Evolutionary conservation across 2,113 vertebrate genomes (phyloP), one percentile per base, ranked within the genome.

Genomic region (Xiphias gladius): DNA sequence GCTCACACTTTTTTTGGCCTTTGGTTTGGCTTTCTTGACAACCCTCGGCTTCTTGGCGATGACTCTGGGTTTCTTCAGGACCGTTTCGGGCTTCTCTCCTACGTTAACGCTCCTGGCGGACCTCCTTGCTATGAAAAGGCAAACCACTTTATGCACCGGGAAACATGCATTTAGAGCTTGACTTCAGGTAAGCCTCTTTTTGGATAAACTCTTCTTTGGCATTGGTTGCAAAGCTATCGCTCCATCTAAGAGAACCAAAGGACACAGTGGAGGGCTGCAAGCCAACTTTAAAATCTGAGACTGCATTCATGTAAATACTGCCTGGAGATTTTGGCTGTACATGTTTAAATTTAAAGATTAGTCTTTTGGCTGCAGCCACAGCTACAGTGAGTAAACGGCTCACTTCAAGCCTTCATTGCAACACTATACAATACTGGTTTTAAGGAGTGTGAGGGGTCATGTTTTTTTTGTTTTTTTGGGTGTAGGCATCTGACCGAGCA

Each of bases 61-160:
- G 65, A 78, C 62, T 87, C 84, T 84, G 68, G 65, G 30, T 81
- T 92, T 93, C 89, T 84, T 91, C 74, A 0, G 64, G 63, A 72
- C 20, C 0, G 3, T 78, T 82, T 85, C 86, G 24, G 66, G 13
- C 62, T 85, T 91, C 80, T 91, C 88, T 62, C 61, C 65, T 76
- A 81, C 69, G 48, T 71, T 85, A 59, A 86, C 3, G 35, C 86
- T 91, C 84, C 92, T 84, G 41, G 32, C 63, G 39, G 80, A 77
- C 14, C 87, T 90, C 37, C 72, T 82, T 2, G 81, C 92, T 94
- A 88, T 17, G 32, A 84, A 86, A 76, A 76, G 28, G 61, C 63
- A 78, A 89, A 74, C 24, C 19, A n/a, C 54, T 59, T 69, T 4
- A 65, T 30, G 26, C 81, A 65, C 1, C 1, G 26, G n/a, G 22